Conservation (phyloP, 2,113 vertebrate species). For the Halcyon malimbica region DNA sequence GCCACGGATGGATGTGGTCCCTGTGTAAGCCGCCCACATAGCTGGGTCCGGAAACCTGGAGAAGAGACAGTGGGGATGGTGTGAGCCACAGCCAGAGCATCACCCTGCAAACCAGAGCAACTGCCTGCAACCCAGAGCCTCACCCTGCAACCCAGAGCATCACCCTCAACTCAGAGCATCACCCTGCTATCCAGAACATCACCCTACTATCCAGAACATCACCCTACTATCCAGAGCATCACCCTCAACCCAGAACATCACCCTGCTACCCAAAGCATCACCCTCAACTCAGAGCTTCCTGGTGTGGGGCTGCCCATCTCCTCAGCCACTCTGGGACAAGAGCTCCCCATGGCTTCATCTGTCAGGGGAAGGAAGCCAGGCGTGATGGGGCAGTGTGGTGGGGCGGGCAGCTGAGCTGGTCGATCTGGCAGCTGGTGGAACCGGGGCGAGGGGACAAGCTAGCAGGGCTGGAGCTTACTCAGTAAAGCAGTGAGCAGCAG, state of each 20-base stretch:
- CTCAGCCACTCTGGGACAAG: not conserved
- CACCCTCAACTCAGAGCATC: too few species aligned
- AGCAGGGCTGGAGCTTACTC: slow-evolving; percentile 66
- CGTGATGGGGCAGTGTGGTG: rapidly evolving
- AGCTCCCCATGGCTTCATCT: not conserved
- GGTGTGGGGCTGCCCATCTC: not conserved
- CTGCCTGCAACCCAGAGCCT: too few species aligned
- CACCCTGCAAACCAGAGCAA: not conserved
- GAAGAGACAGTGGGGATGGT: not conserved
- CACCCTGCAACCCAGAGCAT: too few species aligned
- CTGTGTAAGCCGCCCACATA: slow-evolving; percentile 86
- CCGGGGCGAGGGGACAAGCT: rapidly evolving
- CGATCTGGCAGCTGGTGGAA: not conserved
- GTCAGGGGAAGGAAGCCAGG: not conserved
- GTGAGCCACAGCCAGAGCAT: not conserved
- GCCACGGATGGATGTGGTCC: slow-evolving; percentile 78
- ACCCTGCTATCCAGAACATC: too few species aligned
- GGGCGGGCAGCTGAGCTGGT: not conserved
- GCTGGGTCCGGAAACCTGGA: slow-evolving; percentile 74
- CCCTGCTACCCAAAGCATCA: not conserved
- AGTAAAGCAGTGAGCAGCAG: slow-evolving; percentile 93
- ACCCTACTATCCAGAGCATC: too few species aligned
- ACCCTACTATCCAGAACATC: too few species aligned
- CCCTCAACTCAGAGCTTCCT: too few species aligned
- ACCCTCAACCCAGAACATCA: too few species aligned